Conservation (phyloP, 2,797 vertebrate species). For the Pempheris klunzingeri region DNA sequence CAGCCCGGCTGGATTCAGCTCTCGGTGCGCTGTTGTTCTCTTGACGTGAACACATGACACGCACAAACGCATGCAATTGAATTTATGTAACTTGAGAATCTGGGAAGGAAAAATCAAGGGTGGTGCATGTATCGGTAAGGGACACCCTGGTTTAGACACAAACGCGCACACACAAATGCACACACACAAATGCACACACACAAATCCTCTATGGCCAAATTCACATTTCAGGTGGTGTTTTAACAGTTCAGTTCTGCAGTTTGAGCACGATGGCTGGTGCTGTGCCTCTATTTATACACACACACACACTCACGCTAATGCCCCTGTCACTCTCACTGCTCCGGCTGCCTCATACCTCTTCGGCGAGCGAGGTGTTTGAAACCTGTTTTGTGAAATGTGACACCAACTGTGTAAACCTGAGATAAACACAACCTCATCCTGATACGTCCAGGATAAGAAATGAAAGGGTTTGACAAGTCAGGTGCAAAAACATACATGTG, state of each 20-base stretch:
- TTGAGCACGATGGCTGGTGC: constrained; percentile 33
- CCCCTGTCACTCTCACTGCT: constrained; percentile 19
- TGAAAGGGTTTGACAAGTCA: constrained; percentile 24
- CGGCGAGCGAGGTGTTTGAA: constrained; percentile 28
- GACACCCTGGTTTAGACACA: constrained; percentile 18
- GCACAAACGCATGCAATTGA: constrained; percentile 6
- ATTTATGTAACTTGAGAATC: constrained; percentile 1
- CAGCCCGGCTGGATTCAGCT: constrained; percentile 7
- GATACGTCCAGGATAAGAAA: constrained; percentile 48
- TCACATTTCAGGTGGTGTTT: constrained; percentile 19
- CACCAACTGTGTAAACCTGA: constrained; percentile 49
- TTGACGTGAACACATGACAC: neutral
- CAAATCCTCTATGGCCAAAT: constrained; percentile 35
- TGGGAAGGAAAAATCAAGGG: neutral
- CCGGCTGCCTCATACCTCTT: constrained; percentile 33
- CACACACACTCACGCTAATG: constrained; percentile 14
- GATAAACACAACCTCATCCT: constrained; percentile 59
- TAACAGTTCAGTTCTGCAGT: constrained; percentile 45
- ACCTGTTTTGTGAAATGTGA: constrained; percentile 50
- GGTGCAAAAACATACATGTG: constrained; percentile 17
- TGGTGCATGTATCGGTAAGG: neutral
- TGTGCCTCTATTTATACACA: constrained; percentile 64
- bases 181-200: neutral
- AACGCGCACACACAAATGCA: constrained; percentile 18
- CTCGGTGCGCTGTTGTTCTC: constrained; percentile 5